Conservation (phyloP, 2,888 invertebrate genomes). For the Cryptops parisi region DNA sequence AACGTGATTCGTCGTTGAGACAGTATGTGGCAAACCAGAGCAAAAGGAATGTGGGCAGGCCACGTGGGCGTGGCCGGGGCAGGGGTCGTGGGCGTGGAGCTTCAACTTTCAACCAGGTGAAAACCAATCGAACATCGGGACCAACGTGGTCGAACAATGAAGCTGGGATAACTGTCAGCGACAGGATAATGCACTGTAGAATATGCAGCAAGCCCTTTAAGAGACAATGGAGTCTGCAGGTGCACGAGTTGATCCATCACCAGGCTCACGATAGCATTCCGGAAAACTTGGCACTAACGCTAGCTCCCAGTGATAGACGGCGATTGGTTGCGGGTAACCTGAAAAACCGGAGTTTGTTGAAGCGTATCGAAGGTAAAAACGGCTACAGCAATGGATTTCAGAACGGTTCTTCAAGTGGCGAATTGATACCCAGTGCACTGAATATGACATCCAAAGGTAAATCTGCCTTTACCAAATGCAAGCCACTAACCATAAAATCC, state of each 20-base stretch:
- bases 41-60: not conserved
- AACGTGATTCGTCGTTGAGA: constrained; percentile 1
- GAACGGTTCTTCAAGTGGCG: not conserved
- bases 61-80: constrained; percentile 12
- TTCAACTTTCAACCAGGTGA: too few relatives aligned
- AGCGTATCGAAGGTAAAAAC: constrained; percentile 2
- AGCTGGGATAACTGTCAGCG: too few relatives aligned
- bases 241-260: constrained; percentile 12
- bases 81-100: constrained; percentile 13
- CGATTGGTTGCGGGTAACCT: not conserved
- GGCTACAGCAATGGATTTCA: not conserved
- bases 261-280: constrained; percentile 5
- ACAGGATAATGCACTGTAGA: constrained; percentile 7
- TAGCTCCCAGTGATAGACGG: constrained; percentile 5
- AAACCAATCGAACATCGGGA: too few relatives aligned
- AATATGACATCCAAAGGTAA: too few relatives aligned
- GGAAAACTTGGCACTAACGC: constrained; percentile 6
- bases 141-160: too few relatives aligned
- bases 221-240: constrained; percentile 12
- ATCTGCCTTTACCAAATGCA: not conserved
- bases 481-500: not conserved
- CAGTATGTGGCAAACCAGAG: constrained; percentile 5
- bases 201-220: constrained; percentile 14
- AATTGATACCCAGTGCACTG: too few relatives aligned
- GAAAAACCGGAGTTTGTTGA: not conserved